Conservation (phyloP, 2,113 vertebrate genomes). For the Colaptes auratus region DNA sequence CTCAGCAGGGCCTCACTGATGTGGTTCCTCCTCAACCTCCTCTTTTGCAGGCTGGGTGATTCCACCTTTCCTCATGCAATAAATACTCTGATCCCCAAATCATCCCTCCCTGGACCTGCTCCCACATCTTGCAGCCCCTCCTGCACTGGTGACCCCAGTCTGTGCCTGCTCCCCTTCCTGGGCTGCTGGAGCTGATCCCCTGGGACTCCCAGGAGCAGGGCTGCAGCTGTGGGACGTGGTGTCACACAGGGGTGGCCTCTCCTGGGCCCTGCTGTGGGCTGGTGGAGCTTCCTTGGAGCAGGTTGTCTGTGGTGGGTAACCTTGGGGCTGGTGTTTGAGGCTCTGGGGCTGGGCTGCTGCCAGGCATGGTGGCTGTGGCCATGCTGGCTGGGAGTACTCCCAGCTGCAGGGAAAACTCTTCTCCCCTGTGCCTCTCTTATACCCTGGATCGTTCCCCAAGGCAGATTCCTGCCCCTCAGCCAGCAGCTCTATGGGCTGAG, state of each 20-base stretch:
- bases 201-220: fast-evolving
- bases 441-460: fast-evolving
- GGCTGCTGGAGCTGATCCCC: too few relatives aligned
- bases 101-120: too few relatives aligned
- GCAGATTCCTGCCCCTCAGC: neutral
- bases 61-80: too few relatives aligned
- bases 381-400: too few relatives aligned
- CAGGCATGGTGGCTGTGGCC: fast-evolving
- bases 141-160: too few relatives aligned
- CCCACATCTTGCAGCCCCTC: too few relatives aligned
- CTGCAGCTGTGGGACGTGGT: neutral
- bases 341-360: neutral
- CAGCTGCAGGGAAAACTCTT: neutral
- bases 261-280: too few relatives aligned
- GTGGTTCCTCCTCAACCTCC: too few relatives aligned
- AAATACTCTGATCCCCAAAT: too few relatives aligned
- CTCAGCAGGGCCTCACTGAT: neutral
- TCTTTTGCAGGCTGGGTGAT: too few relatives aligned
- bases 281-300: fast-evolving
- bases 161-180: too few relatives aligned
- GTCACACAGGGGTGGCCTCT: fast-evolving
- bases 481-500: neutral
- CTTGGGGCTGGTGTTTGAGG: neutral
- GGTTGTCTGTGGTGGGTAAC: fast-evolving
- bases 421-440: too few relatives aligned